phyloP scores from a whole-genome alignment of 2,797 vertebrate species.

The Nyctalus aviator region DNA sequence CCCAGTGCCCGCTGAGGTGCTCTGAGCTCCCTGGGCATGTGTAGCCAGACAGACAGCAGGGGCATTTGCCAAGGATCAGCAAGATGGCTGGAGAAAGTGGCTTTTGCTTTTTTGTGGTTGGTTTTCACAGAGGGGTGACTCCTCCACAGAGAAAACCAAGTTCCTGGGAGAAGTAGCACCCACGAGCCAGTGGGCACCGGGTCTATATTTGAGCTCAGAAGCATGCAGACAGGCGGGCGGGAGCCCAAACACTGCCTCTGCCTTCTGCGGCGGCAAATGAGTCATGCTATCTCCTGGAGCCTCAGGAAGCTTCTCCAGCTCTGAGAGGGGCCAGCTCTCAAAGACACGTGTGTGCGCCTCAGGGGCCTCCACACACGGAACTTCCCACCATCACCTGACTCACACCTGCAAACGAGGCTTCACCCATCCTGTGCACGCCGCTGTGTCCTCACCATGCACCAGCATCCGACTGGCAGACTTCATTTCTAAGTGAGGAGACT shows the following conservation, averaged over 20 bases:
- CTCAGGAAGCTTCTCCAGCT: slow-evolving; percentile 66
- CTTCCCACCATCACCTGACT: background rate
- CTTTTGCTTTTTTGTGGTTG: background rate
- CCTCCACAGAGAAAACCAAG: slow-evolving; percentile 62
- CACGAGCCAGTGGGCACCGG: slow-evolving; percentile 13
- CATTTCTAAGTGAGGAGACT: slow-evolving; percentile 26
- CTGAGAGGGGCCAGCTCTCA: slow-evolving; percentile 40
- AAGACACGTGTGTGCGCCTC: background rate
- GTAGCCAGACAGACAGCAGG: background rate
- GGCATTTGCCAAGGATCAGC: background rate
- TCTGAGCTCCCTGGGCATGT: background rate
- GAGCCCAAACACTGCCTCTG: slow-evolving; percentile 78
- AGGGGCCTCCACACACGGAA: background rate
- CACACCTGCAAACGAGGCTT: slow-evolving; percentile 25
- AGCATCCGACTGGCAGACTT: background rate
- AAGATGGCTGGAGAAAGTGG: background rate
- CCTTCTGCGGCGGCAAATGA: slow-evolving; percentile 70
- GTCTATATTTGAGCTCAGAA: slow-evolving; percentile 80
- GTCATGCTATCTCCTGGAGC: slow-evolving; percentile 70
- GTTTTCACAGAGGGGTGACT: background rate
- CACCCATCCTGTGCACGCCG: background rate
- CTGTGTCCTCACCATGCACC: background rate
- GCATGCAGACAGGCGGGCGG: slow-evolving; percentile 58
- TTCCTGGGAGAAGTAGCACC: slow-evolving; percentile 24
- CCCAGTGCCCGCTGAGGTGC: too few species aligned